A percentile compares a stretch with the other conserved stretches of the same genome.
phyloP scores from a whole-genome alignment of 2,113 vertebrate genomes.

The Ia io region DNA sequence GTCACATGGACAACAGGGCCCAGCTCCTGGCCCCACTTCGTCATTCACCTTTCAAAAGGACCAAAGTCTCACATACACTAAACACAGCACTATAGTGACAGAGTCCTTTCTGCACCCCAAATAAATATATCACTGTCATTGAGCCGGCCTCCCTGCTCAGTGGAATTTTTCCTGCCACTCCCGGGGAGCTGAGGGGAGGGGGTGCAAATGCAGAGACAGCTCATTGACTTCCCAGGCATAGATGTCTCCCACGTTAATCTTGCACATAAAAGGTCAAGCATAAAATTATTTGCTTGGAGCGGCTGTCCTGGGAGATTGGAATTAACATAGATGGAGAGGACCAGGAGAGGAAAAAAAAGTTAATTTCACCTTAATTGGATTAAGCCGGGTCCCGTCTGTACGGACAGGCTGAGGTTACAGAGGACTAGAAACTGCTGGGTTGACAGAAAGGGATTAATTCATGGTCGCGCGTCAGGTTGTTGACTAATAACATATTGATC shows the following conservation, averaged over 20 bases:
- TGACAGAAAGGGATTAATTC: conserved; percentile 94
- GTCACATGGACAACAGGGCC: conserved; percentile 45
- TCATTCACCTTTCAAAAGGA: conserved; percentile 76
- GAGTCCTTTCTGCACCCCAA: conserved; percentile 61
- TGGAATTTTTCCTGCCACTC: conserved; percentile 40
- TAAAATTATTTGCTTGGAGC: conserved; percentile 78
- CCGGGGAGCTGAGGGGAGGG: conserved; percentile 56
- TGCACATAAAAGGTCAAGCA: conserved; percentile 74
- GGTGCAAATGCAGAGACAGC: conserved; percentile 25
- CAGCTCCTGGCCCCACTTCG: not conserved
- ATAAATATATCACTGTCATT: conserved; percentile 77
- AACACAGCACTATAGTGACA: conserved; percentile 67
- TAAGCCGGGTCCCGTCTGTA: conserved; percentile 77
- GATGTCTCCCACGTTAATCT: conserved; percentile 77
- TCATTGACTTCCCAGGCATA: conserved; percentile 71
- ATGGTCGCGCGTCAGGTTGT: conserved; percentile 87
- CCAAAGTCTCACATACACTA: conserved; percentile 41
- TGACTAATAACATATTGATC: conserved; percentile 98
- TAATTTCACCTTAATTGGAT: conserved; percentile 85
- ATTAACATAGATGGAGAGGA: conserved; percentile 75
- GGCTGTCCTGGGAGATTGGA: conserved; percentile 73
- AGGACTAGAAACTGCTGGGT: conserved; percentile 77
- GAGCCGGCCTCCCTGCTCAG: conserved; percentile 44
- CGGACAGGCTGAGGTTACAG: conserved; percentile 78
- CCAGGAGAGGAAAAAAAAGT: conserved; percentile 64